Evolutionary conservation across 1,140 invertebrate genomes (phyloP).

Genomic region (Pomacea maculata): DNA sequence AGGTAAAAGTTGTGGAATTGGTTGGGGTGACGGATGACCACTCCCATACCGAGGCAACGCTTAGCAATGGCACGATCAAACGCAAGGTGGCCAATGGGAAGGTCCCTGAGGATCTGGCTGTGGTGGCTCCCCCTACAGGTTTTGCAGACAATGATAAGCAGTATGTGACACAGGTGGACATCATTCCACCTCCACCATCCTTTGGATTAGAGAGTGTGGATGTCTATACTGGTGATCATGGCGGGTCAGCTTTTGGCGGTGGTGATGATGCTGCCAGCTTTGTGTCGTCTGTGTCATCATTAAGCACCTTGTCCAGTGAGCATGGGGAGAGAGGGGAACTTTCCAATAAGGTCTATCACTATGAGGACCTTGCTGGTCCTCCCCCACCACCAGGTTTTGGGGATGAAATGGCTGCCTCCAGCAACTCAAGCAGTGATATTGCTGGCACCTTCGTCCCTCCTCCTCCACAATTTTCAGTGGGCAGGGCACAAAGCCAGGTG

Average conservation of each 20-base stretch:
- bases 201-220: constrained; percentile 38
- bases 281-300: constrained; percentile 55
- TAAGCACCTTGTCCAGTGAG: constrained; percentile 57
- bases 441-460: constrained; percentile 45
- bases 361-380: constrained; percentile 52
- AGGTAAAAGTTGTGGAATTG: constrained; percentile 18
- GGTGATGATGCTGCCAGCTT: constrained; percentile 51
- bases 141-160: constrained; percentile 44
- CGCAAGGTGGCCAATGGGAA: constrained; percentile 20
- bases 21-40: constrained; percentile 49
- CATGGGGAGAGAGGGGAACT: constrained; percentile 31
- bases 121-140: constrained; percentile 44
- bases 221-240: constrained; percentile 18
- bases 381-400: constrained; percentile 55
- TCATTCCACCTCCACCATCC: constrained; percentile 53
- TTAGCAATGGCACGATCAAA: constrained; percentile 26
- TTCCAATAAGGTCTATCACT: constrained; percentile 24
- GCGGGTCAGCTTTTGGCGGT: constrained; percentile 32
- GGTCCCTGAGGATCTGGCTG: constrained; percentile 2
- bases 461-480: constrained; percentile 35
- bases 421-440: constrained; percentile 30
- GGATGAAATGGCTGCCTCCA: constrained; percentile 10
- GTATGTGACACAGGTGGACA: constrained; percentile 36
- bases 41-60: constrained; percentile 40
- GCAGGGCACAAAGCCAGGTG: not conserved